Percentiles rank a stretch among this genome's conserved stretches.
phyloP scores from a whole-genome alignment of 1,140 invertebrate genomes.

The Chelonus insularis region DNA sequence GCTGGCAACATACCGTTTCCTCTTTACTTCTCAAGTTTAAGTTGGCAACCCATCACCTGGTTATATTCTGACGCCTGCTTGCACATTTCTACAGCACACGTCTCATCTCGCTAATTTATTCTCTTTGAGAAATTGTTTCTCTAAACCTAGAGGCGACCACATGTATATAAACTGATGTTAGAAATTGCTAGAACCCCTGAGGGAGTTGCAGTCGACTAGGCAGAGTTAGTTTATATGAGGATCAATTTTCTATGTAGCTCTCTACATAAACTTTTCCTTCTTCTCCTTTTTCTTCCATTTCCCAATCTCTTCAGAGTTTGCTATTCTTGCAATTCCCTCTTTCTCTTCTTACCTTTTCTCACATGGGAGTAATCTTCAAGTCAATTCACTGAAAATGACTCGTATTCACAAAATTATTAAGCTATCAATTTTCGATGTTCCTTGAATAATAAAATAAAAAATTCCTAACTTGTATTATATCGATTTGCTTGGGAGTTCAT shows the following conservation, averaged over 20 bases:
- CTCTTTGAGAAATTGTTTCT: conserved; percentile 38
- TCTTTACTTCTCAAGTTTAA: background rate
- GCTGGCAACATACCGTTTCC: background rate
- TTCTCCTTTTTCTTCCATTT: background rate
- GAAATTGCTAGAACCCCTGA: background rate
- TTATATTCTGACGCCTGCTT: background rate
- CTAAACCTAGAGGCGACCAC: conserved; percentile 14
- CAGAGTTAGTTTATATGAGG: background rate
- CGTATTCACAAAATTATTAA: too few relatives aligned
- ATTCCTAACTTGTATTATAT: too few relatives aligned
- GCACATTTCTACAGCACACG: background rate
- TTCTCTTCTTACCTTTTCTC: background rate
- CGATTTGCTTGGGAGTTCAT: too few relatives aligned
- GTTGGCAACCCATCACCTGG: background rate
- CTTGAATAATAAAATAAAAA: too few relatives aligned
- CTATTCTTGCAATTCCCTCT: background rate
- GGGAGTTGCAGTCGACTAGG: background rate
- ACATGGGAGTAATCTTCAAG: background rate
- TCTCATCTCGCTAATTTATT: conserved; percentile 31
- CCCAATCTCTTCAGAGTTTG: background rate
- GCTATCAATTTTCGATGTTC: too few relatives aligned
- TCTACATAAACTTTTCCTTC: background rate
- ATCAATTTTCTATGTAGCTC: background rate
- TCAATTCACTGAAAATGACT: background rate
- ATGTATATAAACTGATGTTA: conserved; percentile 6